Evolutionary conservation across 2,113 vertebrate species (phyloP), one percentile per base, ranked within the genome.

Genomic region (Peromyscus leucopus): DNA sequence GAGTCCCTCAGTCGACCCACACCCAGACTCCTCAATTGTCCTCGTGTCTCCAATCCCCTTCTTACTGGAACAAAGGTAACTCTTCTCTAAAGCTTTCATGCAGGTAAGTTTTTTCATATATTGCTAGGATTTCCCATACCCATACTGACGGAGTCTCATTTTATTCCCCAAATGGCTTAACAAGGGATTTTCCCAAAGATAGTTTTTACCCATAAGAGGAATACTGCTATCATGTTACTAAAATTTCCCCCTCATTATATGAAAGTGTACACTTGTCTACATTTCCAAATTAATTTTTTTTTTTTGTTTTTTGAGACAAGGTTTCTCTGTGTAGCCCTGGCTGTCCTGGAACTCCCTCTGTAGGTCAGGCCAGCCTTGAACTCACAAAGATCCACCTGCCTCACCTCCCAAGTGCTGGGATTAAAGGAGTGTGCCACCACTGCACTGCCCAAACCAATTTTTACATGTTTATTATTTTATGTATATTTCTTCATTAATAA

Each of bases 171-270:
- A 79, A 79, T 16, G 90, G 39, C 5, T 89, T 91, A 76, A 76
- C 3, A 65, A 33, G 51, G 26, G 80, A 89, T 94, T 97, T 92
- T 48, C 17, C 65, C 4, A 93, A 79, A 69, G 65, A 59, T 13
- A 90, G 59, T 22, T 72, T 90, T 83, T 51, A 7, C 15, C 39
- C 21, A 7, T 79, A 48, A 96, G 19, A 93, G 26, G 26, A 94
- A 94, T 96, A n/a, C 74, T 79, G 33, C 28, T 92, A n/a, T 28
- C 39, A 87, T 92, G 69, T 75, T 71, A 89, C 31, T 91, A 94
- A 89, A 51, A 91, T 42, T 80, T 24, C 24, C 78, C 42, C 42
- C 21, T 86, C 36, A 74, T 80, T 57, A 65, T 78, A 90, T 61
- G 80, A 75, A 95, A 69, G 55, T 89, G 36, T 88, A 42, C 5